Conservation (phyloP, 1,140 invertebrate species). For the Drosophila rhopaloa region DNA sequence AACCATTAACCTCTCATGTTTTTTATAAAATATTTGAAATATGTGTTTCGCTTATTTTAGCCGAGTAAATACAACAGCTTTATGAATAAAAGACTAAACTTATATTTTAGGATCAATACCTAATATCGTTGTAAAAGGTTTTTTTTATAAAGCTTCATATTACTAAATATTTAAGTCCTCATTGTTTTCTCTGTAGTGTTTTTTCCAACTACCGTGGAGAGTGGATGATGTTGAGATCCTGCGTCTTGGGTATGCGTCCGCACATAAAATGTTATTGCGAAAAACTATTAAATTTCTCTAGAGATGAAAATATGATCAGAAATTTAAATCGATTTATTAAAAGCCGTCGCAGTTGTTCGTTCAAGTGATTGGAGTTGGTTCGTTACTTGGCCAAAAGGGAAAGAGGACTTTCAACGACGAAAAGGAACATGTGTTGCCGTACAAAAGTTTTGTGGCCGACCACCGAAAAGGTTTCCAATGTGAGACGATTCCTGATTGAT, state of each 20-base stretch:
- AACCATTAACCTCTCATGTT: too few species aligned
- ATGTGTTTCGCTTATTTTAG: too few species aligned
- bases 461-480: conserved; percentile 41
- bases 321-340: conserved; percentile 84
- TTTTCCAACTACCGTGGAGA: conserved; percentile 2
- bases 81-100: too few species aligned
- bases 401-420: conserved; percentile 8
- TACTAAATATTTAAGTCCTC: too few species aligned
- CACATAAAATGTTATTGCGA: conserved; percentile 78
- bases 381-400: conserved; percentile 5
- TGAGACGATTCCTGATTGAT: conserved; percentile 24
- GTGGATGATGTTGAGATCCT: conserved; percentile 34
- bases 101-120: too few species aligned
- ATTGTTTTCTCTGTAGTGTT: not conserved
- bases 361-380: conserved; percentile 42
- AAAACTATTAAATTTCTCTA: conserved; percentile 84
- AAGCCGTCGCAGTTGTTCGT: conserved; percentile 60
- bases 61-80: too few species aligned
- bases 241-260: conserved; percentile 29
- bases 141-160: too few species aligned
- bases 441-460: conserved; percentile 56
- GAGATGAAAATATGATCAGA: conserved; percentile 82
- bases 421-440: conserved; percentile 67
- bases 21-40: too few species aligned
- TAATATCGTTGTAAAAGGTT: too few species aligned